Evolutionary conservation across 2,797 vertebrate species (phyloP).

Genomic region (Micrastur ruficollis): DNA sequence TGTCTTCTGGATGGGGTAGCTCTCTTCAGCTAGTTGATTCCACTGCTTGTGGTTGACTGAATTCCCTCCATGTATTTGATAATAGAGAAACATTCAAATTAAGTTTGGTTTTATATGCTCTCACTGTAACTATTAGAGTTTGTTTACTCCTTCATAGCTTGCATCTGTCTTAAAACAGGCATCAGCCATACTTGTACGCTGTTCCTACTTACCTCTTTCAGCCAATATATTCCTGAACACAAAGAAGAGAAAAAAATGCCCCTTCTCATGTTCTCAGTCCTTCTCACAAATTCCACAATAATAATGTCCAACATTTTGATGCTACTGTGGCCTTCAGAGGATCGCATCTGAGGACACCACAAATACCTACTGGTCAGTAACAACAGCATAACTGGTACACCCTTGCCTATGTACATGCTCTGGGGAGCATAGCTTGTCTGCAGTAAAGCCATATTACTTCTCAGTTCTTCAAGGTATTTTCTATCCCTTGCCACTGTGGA

Average conservation of each 20-base stretch:
- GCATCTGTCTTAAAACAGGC: background rate
- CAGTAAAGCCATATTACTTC: background rate
- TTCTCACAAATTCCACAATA: background rate
- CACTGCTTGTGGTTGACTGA: background rate
- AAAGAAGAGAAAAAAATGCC: background rate
- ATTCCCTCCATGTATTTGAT: background rate
- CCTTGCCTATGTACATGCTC: background rate
- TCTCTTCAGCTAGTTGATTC: background rate
- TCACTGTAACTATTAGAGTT: background rate
- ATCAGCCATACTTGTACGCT: background rate
- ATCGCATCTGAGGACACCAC: background rate
- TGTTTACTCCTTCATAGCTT: background rate
- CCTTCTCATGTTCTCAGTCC: background rate
- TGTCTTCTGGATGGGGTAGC: background rate
- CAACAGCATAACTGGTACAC: background rate
- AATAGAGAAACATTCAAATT: background rate
- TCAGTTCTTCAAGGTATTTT: background rate
- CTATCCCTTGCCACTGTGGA: background rate
- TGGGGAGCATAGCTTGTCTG: background rate
- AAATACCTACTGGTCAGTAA: background rate
- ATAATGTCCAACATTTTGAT: background rate
- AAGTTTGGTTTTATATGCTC: background rate
- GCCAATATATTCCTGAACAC: background rate
- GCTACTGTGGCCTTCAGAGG: background rate
- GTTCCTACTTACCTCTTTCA: background rate